Evolutionary conservation across 2,888 invertebrate genomes (phyloP).

Genomic region (Scelioninae gen. 1): DNA sequence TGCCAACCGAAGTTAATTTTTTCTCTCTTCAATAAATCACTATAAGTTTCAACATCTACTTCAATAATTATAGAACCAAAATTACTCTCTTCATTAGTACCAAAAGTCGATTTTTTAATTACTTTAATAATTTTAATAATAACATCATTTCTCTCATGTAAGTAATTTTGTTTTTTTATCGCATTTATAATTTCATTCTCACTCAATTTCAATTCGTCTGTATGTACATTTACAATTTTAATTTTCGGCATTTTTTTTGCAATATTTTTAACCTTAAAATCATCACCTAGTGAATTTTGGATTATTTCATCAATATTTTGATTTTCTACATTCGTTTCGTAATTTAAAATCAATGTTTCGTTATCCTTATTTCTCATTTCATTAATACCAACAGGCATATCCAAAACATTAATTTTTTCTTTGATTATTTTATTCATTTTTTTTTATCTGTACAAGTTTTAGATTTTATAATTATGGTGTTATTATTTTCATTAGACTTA

Average conservation of each 20-base stretch:
- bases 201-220: conserved; percentile 7
- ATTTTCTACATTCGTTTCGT: too few species aligned
- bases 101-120: too few species aligned
- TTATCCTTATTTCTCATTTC: too few species aligned
- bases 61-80: background rate
- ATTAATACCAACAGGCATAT: too few species aligned
- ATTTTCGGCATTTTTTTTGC: conserved; percentile 3
- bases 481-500: too few species aligned
- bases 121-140: too few species aligned
- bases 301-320: background rate
- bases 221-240: conserved; percentile 13
- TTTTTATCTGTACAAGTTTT: too few species aligned
- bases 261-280: background rate
- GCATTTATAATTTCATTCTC: conserved; percentile 3
- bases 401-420: too few species aligned
- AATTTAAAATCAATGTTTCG: too few species aligned
- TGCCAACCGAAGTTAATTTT: conserved; percentile 20
- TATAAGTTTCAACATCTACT: background rate
- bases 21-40: background rate
- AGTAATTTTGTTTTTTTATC: conserved; percentile 17
- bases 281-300: background rate
- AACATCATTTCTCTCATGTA: background rate
- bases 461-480: too few species aligned
- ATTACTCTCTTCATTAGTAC: background rate
- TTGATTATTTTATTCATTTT: too few species aligned